Percentiles rank a stretch among this genome's conserved stretches.
These are phyloP conservation scores for Stegodyphus mimosarum DNA, from an alignment of 1,140 invertebrate species.

Conservation along the genomic window DNA sequence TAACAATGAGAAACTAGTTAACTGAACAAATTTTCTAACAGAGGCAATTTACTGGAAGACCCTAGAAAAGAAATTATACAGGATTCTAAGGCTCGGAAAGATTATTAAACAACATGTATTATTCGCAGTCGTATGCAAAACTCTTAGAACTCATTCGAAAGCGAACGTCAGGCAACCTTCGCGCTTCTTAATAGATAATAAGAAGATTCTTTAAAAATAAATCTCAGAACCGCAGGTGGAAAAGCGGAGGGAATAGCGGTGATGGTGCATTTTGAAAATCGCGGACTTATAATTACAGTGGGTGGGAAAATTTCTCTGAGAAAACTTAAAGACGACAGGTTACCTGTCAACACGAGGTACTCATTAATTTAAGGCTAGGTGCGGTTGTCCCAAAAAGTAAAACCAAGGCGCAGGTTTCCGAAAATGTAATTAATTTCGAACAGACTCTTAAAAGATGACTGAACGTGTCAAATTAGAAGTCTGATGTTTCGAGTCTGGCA, in stretches of 20 bases:
- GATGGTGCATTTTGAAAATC: neutral
- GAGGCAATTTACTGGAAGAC: too few species aligned
- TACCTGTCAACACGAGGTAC: slow-evolving; percentile 16
- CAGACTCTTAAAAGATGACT: slow-evolving; percentile 17
- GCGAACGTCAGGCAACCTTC: too few species aligned
- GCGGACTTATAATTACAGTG: slow-evolving; percentile 5
- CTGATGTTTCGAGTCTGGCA: neutral
- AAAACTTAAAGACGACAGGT: neutral
- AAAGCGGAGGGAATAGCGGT: slow-evolving; percentile 6
- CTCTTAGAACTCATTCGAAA: too few species aligned
- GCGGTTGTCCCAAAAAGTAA: slow-evolving; percentile 32
- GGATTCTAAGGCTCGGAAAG: too few species aligned
- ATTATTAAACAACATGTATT: too few species aligned
- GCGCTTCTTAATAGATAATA: too few species aligned
- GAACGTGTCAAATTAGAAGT: slow-evolving; percentile 33
- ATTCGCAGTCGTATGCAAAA: too few species aligned
- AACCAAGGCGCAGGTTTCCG: neutral
- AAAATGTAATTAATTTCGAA: slow-evolving; percentile 38
- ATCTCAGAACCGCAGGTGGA: too few species aligned
- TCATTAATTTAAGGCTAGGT: slow-evolving; percentile 42
- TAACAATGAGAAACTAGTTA: too few species aligned
- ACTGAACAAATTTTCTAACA: too few species aligned
- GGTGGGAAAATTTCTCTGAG: neutral
- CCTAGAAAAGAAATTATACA: too few species aligned
- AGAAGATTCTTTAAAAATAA: too few species aligned